phyloP scores from a whole-genome alignment of 2,113 vertebrate genomes.

The Elaphurus davidianus region DNA sequence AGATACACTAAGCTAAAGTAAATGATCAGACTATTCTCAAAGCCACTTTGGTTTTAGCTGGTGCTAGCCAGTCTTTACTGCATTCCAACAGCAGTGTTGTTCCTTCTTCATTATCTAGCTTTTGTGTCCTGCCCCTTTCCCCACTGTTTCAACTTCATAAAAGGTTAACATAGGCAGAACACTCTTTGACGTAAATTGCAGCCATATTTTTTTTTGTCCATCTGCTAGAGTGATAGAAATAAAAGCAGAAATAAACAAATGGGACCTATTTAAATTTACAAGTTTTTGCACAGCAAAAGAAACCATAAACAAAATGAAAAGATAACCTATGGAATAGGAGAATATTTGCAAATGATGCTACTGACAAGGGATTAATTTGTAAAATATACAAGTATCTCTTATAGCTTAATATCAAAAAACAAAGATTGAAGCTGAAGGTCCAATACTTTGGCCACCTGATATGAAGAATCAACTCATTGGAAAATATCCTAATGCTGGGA shows the following conservation, averaged over 20 bases:
- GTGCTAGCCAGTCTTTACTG: background rate
- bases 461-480: background rate
- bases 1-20: background rate
- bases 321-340: background rate
- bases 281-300: background rate
- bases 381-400: background rate
- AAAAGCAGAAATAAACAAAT: background rate
- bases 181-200: background rate
- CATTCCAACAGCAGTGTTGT: background rate
- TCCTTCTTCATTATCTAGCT: background rate
- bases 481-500: background rate
- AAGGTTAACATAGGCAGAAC: background rate
- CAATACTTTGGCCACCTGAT: background rate
- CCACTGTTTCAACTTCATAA: background rate
- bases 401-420: background rate
- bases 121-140: background rate
- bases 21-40: background rate
- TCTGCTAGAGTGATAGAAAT: background rate
- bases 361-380: background rate
- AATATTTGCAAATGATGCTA: background rate
- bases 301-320: background rate
- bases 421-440: background rate
- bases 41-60: background rate
- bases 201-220: background rate
- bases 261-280: background rate